Evolutionary conservation across 2,113 vertebrate species (phyloP).

Genomic region (Engraulis encrasicolus): DNA sequence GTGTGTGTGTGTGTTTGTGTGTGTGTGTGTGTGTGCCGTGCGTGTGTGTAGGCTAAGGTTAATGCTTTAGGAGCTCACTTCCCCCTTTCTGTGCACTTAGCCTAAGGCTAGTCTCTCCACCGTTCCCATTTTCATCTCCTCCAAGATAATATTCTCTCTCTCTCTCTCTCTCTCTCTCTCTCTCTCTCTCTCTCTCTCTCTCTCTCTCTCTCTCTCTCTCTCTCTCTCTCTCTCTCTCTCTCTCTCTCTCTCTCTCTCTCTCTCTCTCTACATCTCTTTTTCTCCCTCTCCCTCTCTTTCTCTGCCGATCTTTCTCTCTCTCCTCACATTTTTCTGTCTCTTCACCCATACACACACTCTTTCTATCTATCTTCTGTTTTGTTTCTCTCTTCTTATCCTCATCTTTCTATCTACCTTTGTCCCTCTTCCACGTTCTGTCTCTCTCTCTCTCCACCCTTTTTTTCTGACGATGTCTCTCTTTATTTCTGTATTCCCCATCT

Average conservation of each 20-base stretch:
- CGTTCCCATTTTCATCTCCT: neutral
- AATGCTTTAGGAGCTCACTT: neutral
- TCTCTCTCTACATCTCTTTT: neutral
- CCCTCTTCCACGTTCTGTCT: neutral
- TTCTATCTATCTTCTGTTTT: neutral
- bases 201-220: too few species aligned
- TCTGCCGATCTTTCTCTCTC: neutral
- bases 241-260: neutral
- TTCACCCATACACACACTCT: too few species aligned
- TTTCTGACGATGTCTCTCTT: neutral
- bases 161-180: neutral
- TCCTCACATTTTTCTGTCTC: neutral
- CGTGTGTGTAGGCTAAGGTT: too few species aligned
- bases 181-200: neutral
- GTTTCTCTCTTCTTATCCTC: neutral
- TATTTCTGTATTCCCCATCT: neutral
- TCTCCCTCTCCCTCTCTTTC: neutral
- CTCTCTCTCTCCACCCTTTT: neutral
- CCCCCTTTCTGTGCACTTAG: neutral
- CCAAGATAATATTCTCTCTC: neutral
- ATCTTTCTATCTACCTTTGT: neutral
- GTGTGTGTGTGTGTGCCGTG: too few species aligned
- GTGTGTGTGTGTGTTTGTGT: too few species aligned
- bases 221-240: neutral
- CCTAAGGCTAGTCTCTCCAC: neutral